Conservation (phyloP, 1,140 invertebrate genomes). For the Eumaeus atala region DNA sequence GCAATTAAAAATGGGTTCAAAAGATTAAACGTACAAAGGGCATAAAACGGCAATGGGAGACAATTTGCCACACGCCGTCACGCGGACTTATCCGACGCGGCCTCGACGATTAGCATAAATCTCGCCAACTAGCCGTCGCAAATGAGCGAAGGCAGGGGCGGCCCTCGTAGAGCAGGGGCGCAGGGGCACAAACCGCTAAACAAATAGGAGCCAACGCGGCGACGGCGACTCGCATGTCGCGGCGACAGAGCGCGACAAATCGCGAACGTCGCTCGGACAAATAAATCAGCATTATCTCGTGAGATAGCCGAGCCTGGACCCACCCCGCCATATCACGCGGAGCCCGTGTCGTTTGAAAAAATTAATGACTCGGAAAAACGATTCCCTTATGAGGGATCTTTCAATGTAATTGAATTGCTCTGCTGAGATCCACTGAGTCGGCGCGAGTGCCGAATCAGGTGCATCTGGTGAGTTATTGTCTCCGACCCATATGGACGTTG, state of each 20-base stretch:
- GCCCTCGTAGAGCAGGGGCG: slow-evolving; percentile 21
- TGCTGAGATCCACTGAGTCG: slow-evolving; percentile 62
- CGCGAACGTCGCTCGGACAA: slow-evolving; percentile 54
- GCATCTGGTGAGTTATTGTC: slow-evolving; percentile 20
- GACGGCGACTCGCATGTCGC: slow-evolving; percentile 46
- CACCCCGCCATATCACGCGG: slow-evolving; percentile 64
- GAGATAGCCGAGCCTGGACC: slow-evolving; percentile 67
- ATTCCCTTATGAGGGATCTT: slow-evolving; percentile 73
- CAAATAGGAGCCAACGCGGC: slow-evolving; percentile 40
- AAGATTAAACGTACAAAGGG: slow-evolving; percentile 42
- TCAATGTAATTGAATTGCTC: slow-evolving; percentile 73
- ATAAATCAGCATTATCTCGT: slow-evolving; percentile 74
- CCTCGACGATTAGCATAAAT: slow-evolving; percentile 72
- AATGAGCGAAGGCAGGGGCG: slow-evolving; percentile 46
- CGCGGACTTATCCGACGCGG: slow-evolving; percentile 59
- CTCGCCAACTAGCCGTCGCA: slow-evolving; percentile 68
- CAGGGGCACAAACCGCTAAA: slow-evolving; percentile 31
- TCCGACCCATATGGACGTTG: too few relatives aligned
- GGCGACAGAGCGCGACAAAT: slow-evolving; percentile 64
- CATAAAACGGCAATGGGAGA: slow-evolving; percentile 51
- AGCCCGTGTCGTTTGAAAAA: slow-evolving; percentile 70
- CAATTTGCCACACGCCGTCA: slow-evolving; percentile 64
- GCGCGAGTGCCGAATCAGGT: slow-evolving; percentile 52
- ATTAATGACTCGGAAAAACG: slow-evolving; percentile 74
- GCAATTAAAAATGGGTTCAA: slow-evolving; percentile 24